Evolutionary conservation across 2,888 invertebrate species (phyloP), one percentile per base, ranked within the genome.

Genomic region (Stenodera caucasica): DNA sequence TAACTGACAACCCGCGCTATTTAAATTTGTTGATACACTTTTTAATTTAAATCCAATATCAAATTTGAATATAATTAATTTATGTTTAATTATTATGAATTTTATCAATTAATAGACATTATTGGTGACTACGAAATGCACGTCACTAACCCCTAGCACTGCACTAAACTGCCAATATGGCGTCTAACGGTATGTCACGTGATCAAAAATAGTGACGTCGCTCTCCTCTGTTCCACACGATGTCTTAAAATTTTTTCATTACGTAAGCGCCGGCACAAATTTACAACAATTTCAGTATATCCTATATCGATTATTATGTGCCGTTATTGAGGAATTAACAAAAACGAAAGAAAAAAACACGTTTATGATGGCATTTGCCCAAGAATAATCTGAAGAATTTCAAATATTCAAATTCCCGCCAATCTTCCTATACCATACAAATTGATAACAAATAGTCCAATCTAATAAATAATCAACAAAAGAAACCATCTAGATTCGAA

Each of bases 131-230:
- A 70, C 70, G 57, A 64, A 64, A 70, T 70, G 72, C 78, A 81
- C 81, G 80, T 80, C 80, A 79, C 81, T 80, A 80, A 81, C 82
- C 82, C 81, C 80, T 79, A 77, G 77, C 77, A 75, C 78, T 76
- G 77, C 80, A 81, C 81, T 79, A 78, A 82, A 82, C 81, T 82
- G 81, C 82, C 82, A 84, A 84, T 83, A 84, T 84, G 84, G 84
- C 84, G 84, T 81, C 80, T 80, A 81, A 81, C 82, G 80, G 79
- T 78, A 77, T 78, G 81, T 84, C 84, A 84, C 84, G 84, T 84
- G 84, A 84, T 76, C 81, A 75, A 78, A 76, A 80, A 81, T 78
- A 80, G 81, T 82, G 81, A 82, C 81, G 81, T 81, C 78, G 77
- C 73, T 68, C 73, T 68, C 70, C 76, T 77, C 78, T 72, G 72